phyloP scores from a whole-genome alignment of 92 coral and sea anemone genomes.

The Zoanthus sociatus region DNA sequence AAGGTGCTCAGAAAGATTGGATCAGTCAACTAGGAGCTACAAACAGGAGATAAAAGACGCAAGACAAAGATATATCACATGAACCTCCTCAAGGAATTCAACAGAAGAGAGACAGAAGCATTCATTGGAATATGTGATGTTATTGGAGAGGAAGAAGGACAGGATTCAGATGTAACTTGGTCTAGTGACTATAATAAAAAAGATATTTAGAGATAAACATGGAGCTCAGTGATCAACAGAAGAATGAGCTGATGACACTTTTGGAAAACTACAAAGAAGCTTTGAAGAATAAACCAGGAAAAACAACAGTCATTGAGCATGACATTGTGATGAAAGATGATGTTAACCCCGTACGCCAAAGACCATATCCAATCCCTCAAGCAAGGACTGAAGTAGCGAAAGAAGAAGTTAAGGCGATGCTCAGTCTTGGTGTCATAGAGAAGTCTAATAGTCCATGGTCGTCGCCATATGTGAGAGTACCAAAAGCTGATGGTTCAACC shows the following conservation, averaged over 20 bases:
- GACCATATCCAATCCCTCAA: slow-evolving; percentile 55
- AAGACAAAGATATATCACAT: slow-evolving; percentile 47
- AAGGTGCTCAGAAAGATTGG: slow-evolving; percentile 44
- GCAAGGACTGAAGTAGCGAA: slow-evolving; percentile 16
- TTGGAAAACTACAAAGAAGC: slow-evolving; percentile 16
- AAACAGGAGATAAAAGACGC: slow-evolving; percentile 21
- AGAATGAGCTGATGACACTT: neutral
- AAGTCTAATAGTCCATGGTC: slow-evolving; percentile 53
- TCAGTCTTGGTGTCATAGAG: slow-evolving; percentile 18
- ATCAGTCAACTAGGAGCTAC: slow-evolving; percentile 51
- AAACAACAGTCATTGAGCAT: slow-evolving; percentile 50
- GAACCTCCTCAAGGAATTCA: slow-evolving; percentile 48
- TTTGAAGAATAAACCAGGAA: slow-evolving; percentile 46
- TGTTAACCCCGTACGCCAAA: slow-evolving; percentile 46
- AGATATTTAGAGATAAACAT: no score
- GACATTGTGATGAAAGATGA: slow-evolving; percentile 53
- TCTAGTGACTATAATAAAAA: neutral
- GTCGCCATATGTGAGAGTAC: slow-evolving; percentile 44
- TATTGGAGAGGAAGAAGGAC: slow-evolving; percentile 28
- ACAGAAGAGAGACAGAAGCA: slow-evolving; percentile 44
- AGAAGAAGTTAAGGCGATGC: slow-evolving; percentile 24
- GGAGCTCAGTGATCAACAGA: no score
- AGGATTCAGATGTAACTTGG: slow-evolving; percentile 26
- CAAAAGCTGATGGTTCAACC: slow-evolving; percentile 50
- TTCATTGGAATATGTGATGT: slow-evolving; percentile 14